Evolutionary conservation across 2,888 invertebrate genomes (phyloP), one percentile per base, ranked within the genome.

Genomic region (Bedellia somnulentella): DNA sequence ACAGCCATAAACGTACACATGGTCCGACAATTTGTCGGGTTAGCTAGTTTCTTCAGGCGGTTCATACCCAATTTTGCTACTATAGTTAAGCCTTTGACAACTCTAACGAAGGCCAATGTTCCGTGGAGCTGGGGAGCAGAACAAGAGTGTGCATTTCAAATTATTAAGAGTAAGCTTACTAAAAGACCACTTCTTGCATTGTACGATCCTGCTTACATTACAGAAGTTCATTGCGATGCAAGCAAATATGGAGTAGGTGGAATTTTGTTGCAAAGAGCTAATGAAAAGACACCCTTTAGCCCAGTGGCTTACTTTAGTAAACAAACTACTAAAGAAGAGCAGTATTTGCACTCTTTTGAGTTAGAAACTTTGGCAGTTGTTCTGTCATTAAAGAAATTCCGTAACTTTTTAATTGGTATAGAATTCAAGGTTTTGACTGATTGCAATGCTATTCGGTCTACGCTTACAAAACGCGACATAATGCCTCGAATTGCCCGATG

Each of bases 261-360:
- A 11, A 8, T 29, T 6, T 4, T 29, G 12, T 21, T 29, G 5
- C 29, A 29, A 13, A 40, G 27, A 28, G 9, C 8, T 8, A 21
- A 21, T 3, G 3, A 4, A 3, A n/a, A 21, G 10, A 11, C n/a
- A 4, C 4, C 12, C 8, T 21, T 29, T 13, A 5, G 9, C n/a
- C 21, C 29, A 11, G 29, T 29, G 8, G 18, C 29, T 3, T 29
- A 29, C 11, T 25, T 25, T n/a, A 25, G 25, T 13, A 12, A 14
- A 4, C 11, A 25, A 13, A 25, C 25, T 6, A 25, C 4, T 5
- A n/a, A 12, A 12, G 25, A 13, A 10, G 25, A 25, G 13, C 6
- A 13, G 5, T 6, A 25, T 8, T 13, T 25, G 5, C 25, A 25
- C 11, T 25, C 25, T 4, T 25, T 6, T 13, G 25, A 25, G 8